A percentile compares a stretch with the other conserved stretches of the same genome.
Conservation (phyloP, 2,888 invertebrate genomes). For the Pseudanteris insignis region DNA sequence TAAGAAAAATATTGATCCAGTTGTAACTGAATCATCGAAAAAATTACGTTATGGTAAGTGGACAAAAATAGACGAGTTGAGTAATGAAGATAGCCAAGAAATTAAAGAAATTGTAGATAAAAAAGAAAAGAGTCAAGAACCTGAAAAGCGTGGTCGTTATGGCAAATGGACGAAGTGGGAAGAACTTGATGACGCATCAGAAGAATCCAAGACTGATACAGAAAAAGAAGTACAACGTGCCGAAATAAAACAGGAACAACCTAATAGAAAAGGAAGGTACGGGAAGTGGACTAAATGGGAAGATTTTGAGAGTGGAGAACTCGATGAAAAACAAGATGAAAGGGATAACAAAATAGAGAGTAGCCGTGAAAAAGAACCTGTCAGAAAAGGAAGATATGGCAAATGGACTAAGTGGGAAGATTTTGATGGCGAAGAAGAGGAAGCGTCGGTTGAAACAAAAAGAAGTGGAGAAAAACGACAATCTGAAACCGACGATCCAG, state of each 20-base stretch:
- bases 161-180: constrained; percentile 35
- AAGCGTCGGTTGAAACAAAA: constrained; percentile 18
- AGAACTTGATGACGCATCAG: constrained; percentile 18
- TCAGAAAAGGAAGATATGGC: constrained; percentile 19
- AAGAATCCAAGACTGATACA: constrained; percentile 24
- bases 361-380: constrained; percentile 1
- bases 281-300: constrained; percentile 6
- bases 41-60: constrained; percentile 33
- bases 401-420: constrained; percentile 33
- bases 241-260: constrained; percentile 2
- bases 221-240: background rate
- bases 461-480: constrained; percentile 33
- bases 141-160: constrained; percentile 23
- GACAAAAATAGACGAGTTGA: constrained; percentile 53
- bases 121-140: background rate
- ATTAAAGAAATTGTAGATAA: constrained; percentile 64
- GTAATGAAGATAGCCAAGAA: constrained; percentile 62
- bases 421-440: constrained; percentile 26
- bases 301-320: constrained; percentile 8
- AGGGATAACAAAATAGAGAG: constrained; percentile 34
- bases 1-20: no score
- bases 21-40: constrained; percentile 49
- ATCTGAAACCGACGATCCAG: constrained; percentile 8
- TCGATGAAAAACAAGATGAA: constrained; percentile 7
- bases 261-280: constrained; percentile 15